These are phyloP conservation scores for Crotalus adamanteus DNA, from an alignment of 2,797 vertebrate species.

Conservation along the genomic window DNA sequence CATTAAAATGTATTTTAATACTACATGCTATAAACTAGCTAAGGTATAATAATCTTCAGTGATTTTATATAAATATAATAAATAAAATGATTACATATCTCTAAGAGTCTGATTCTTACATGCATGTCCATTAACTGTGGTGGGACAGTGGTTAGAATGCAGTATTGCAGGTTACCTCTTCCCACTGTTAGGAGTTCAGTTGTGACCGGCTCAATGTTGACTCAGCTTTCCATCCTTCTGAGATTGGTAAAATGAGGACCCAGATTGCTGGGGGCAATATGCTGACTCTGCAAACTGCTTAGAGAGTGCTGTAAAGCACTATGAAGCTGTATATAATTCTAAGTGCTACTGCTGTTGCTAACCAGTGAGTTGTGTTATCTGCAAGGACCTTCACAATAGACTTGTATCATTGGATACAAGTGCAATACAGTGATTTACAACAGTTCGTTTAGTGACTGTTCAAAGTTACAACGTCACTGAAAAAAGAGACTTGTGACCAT, in stretches of 20 bases:
- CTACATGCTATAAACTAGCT: not conserved
- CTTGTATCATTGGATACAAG: not conserved
- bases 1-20: not conserved
- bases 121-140: not conserved
- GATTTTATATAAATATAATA: not conserved
- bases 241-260: not conserved
- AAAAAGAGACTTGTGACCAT: too few relatives aligned
- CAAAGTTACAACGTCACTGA: too few relatives aligned
- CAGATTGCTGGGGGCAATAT: not conserved
- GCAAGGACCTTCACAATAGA: not conserved
- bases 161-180: not conserved
- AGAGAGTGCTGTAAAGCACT: not conserved
- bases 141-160: not conserved
- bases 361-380: not conserved
- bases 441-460: too few relatives aligned
- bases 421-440: not conserved
- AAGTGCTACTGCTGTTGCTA: not conserved
- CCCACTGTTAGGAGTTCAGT: not conserved
- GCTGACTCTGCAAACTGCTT: too few relatives aligned
- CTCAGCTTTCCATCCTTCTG: not conserved
- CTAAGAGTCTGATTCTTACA: not conserved
- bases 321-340: not conserved
- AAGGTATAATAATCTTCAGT: not conserved
- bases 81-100: not conserved
- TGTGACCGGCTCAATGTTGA: not conserved